Evolutionary conservation across 2,797 vertebrate species (phyloP), one percentile per base, ranked within the genome.

Genomic region (Borostomias antarcticus): DNA sequence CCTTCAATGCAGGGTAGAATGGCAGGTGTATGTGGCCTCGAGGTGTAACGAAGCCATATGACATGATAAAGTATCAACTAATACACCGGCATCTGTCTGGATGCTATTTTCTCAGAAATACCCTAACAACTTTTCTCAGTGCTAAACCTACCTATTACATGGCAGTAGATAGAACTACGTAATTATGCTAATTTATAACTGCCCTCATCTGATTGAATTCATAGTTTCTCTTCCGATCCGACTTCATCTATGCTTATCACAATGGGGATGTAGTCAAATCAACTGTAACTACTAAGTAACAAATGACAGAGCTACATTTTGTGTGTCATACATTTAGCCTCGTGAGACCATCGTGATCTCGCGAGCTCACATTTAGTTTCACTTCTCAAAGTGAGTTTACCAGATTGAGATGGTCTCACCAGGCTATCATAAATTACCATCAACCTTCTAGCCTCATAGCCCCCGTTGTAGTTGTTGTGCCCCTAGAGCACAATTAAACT

Each of bases 381-480:
- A n/a, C n/a, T n/a, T n/a, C n/a, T n/a, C n/a, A n/a, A n/a, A n/a
- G n/a, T n/a, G n/a, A n/a, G n/a, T n/a, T n/a, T n/a, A n/a, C n/a
- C n/a, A n/a, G n/a, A n/a, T n/a, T n/a, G n/a, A n/a, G n/a, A n/a
- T n/a, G n/a, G n/a, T n/a, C n/a, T n/a, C n/a, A n/a, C n/a, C n/a
- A 66, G 72, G 78, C 73, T 58, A 54, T 67, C 75, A 79, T 85
- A 84, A 85, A 87, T 86, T 84, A 80, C 76, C 77, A 64, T n/a
- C 65, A 86, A 83, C 80, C 70, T 62, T 51, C 71, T 79, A 85
- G 85, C 86, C 86, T 82, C 85, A n/a, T n/a, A n/a, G n/a, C n/a
- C n/a, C n/a, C n/a, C n/a, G n/a, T n/a, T n/a, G n/a, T n/a, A n/a
- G n/a, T n/a, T n/a, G n/a, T n/a, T n/a, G n/a, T n/a, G n/a, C n/a